Evolutionary conservation across 2,113 vertebrate species (phyloP).

Genomic region (Pachypanchax playfairii): DNA sequence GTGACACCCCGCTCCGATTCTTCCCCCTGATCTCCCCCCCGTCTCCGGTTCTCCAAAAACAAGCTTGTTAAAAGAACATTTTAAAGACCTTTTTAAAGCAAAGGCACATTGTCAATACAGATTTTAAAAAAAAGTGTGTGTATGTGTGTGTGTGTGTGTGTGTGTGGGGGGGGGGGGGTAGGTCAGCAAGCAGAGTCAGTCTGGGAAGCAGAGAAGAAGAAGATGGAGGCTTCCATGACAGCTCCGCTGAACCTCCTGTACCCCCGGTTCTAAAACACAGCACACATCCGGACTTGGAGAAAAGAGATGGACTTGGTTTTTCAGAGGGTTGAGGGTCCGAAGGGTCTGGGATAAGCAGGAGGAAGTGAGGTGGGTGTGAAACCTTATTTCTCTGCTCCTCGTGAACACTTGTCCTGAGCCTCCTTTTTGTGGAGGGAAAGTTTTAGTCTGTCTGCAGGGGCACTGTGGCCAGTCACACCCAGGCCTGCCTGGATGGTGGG

Average conservation of each 20-base stretch:
- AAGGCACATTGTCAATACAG: slow-evolving; percentile 80
- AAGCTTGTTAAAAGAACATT: slow-evolving; percentile 76
- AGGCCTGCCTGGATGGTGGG: slow-evolving; percentile 92
- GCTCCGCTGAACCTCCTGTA: slow-evolving; percentile 40
- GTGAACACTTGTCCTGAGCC: slow-evolving; percentile 70
- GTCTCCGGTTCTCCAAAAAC: slow-evolving; percentile 37
- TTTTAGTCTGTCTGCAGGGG: slow-evolving; percentile 59
- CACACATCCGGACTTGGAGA: slow-evolving; percentile 60
- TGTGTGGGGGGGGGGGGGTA: too few relatives aligned
- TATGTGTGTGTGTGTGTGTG: too few relatives aligned
- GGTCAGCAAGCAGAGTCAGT: slow-evolving; percentile 68
- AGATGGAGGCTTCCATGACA: slow-evolving; percentile 44
- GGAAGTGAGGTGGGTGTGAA: slow-evolving; percentile 48
- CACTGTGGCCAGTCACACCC: slow-evolving; percentile 80
- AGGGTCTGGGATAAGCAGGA: slow-evolving; percentile 46
- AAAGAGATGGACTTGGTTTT: slow-evolving; percentile 30
- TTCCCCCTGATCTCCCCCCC: slow-evolving; percentile 29
- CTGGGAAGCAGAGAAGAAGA: slow-evolving; percentile 54
- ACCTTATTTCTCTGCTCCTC: slow-evolving; percentile 48
- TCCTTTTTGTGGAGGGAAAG: slow-evolving; percentile 55
- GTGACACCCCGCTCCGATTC: slow-evolving; percentile 63
- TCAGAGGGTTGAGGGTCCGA: slow-evolving; percentile 32
- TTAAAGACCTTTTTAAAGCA: slow-evolving; percentile 79
- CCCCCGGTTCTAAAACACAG: slow-evolving; percentile 50
- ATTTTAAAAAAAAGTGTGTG: slow-evolving; percentile 46